Percentiles rank a stretch among this genome's conserved stretches.
phyloP scores from a whole-genome alignment of 2,888 invertebrate genomes.

The Dryobotodes eremita region DNA sequence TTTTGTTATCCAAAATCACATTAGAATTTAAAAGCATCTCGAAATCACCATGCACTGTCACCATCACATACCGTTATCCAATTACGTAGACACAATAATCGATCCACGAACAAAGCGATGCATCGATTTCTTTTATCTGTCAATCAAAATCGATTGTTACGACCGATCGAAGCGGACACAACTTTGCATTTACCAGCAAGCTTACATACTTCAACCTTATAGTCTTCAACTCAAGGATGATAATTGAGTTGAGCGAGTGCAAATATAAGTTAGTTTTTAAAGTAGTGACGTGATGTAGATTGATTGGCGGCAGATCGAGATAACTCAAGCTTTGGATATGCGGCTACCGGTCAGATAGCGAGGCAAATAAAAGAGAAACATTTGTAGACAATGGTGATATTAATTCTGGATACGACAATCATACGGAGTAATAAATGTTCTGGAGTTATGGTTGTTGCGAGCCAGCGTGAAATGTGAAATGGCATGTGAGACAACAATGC shows the following conservation, averaged over 20 bases:
- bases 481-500: conserved; percentile 65
- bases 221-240: conserved; percentile 5
- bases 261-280: conserved; percentile 55
- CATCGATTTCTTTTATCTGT: conserved; percentile 86
- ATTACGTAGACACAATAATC: conserved; percentile 84
- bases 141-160: conserved; percentile 86
- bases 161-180: conserved; percentile 72
- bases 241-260: background rate
- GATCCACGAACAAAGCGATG: conserved; percentile 82
- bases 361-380: conserved; percentile 67
- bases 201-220: conserved; percentile 31
- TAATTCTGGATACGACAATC: conserved; percentile 70
- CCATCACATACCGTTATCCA: conserved; percentile 74
- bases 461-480: conserved; percentile 64
- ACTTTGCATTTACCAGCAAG: conserved; percentile 23
- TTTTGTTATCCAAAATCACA: conserved; percentile 17
- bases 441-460: conserved; percentile 62
- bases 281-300: conserved; percentile 74
- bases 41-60: conserved; percentile 60
- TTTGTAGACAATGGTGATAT: conserved; percentile 70
- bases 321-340: conserved; percentile 79
- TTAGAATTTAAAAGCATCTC: conserved; percentile 46
- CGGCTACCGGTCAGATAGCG: conserved; percentile 79
- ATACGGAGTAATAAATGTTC: conserved; percentile 69
- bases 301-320: conserved; percentile 84